Evolutionary conservation across 2,888 invertebrate genomes (phyloP), one percentile per base, ranked within the genome.

Genomic region (Nephrotoma flavescens): DNA sequence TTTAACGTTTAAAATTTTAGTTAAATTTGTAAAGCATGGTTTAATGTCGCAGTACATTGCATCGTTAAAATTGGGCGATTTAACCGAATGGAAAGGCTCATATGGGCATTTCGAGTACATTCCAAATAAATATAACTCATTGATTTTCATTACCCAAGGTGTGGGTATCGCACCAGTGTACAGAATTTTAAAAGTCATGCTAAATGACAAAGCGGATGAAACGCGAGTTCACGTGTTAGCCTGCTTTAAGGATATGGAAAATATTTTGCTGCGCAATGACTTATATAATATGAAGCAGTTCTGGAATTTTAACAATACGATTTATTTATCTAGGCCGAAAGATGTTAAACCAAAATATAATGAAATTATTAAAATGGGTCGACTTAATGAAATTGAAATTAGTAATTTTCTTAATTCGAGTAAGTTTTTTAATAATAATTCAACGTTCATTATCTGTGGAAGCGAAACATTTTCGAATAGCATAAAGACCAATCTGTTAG

Each of bases 251-350:
- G 92, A 91, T 88, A 90, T 93, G 86, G 89, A 93, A 6, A 93
- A 93, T 87, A 93, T 96, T 88, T 91, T 95, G 87, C 92, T 96
- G 87, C 93, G 95, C 87, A 90, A 94, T 7, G 92, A 94, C 88
- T 89, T 96, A 12, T 93, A 94, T 88, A 90, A 92, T 9, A 94
- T 93, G 88, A 92, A 92, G 44, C 91, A 92, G 42, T 94, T 92
- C 90, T 96, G 96, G 96, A 97, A 97, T 92, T 96, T 96, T 90
- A 91, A 91, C n/a, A 94, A 94, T 88, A 91, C 92, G 83, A 91
- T 95, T 88, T 95, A 93, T 91, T 88, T 96, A 86, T 92, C 93
- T 1, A 90, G 92, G 88, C 71, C 71, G 9, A 90, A 90, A 83
- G 90, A 91, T 86, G 52, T 84, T 6, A 88, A 89, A 57, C 87